These are phyloP conservation scores for Alethe diademata DNA, from an alignment of 2,113 vertebrate genomes.

Conservation along the genomic window DNA sequence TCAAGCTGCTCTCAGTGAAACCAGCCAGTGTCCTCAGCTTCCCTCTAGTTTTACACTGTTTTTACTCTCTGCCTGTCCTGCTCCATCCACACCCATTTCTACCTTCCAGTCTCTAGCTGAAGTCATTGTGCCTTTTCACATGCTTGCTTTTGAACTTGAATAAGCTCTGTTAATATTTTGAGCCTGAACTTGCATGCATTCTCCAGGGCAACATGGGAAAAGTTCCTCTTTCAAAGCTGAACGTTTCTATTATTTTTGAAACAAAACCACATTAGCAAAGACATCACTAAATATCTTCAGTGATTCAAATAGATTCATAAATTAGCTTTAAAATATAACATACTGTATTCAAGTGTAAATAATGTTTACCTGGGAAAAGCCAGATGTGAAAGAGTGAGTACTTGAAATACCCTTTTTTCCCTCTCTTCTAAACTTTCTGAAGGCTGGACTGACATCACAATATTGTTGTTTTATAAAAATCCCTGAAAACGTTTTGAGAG, in stretches of 20 bases:
- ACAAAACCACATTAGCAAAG: not conserved
- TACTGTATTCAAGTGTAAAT: not conserved
- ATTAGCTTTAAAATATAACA: not conserved
- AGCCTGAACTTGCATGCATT: not conserved
- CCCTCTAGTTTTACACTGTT: not conserved
- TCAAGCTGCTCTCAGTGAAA: not conserved
- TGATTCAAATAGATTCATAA: not conserved
- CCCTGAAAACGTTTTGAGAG: not conserved
- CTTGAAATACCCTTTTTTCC: not conserved
- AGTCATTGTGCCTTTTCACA: not conserved
- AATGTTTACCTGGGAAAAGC: not conserved
- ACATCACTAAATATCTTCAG: not conserved
- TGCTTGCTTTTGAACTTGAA: not conserved
- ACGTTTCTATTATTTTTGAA: not conserved
- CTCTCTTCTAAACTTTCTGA: not conserved
- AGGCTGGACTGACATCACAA: not conserved
- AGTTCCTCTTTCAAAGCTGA: not conserved
- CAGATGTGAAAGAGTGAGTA: not conserved
- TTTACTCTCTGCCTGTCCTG: not conserved
- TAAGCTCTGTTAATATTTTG: not conserved
- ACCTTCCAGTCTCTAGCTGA: not conserved
- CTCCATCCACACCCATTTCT: not conserved
- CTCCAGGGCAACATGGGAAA: not conserved
- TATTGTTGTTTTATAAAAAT: not conserved
- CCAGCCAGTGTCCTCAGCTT: not conserved